Percentiles rank a stretch among this genome's conserved stretches.
Evolutionary conservation across 2,113 vertebrate species (phyloP).

Genomic region (Ochotona curzoniae): DNA sequence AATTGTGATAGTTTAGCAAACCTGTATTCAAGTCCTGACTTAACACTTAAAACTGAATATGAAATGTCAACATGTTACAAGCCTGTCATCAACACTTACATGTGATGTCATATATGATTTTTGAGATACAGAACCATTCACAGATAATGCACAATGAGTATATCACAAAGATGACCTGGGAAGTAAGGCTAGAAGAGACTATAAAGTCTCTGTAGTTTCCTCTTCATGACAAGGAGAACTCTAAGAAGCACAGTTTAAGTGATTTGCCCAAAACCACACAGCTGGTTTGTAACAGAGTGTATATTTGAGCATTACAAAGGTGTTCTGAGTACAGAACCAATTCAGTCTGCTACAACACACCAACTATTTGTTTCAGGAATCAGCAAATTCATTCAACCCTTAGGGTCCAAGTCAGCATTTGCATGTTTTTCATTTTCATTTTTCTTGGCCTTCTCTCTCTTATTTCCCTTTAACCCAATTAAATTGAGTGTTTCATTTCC

Average conservation of each 20-base stretch:
- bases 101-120: background rate
- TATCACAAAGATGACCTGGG: background rate
- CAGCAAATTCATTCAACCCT: background rate
- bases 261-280: background rate
- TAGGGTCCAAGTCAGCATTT: background rate
- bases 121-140: background rate
- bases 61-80: background rate
- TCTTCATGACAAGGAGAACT: constrained; percentile 30
- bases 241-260: background rate
- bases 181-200: background rate
- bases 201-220: background rate
- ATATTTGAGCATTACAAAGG: background rate
- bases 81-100: background rate
- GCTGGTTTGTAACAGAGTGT: background rate
- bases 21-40: background rate
- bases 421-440: background rate
- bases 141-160: background rate
- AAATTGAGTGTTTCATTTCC: background rate
- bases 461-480: background rate
- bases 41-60: background rate
- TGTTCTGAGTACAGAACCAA: background rate
- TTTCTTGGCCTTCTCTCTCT: background rate
- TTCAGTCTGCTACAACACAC: background rate
- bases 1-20: background rate
- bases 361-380: background rate